Conservation (phyloP, 2,113 vertebrate species). For the Crypturellus undulatus region DNA sequence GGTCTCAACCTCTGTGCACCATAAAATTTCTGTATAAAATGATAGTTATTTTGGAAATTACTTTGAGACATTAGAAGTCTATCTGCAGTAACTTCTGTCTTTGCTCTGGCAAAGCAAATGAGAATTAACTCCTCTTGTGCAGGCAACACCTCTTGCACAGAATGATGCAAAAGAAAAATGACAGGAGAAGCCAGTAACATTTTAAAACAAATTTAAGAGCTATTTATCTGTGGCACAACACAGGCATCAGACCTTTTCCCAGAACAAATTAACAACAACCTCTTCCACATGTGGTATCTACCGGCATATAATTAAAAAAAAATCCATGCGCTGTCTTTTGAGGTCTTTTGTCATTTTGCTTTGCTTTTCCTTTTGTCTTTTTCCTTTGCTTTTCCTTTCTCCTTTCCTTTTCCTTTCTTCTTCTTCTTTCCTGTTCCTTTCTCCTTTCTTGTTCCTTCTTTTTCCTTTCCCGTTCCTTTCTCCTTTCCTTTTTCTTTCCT, state of each 20-base stretch:
- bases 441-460: not conserved
- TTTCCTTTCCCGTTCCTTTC: not conserved
- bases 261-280: not conserved
- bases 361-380: not conserved
- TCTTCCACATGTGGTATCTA: not conserved
- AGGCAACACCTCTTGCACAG: not conserved
- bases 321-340: not conserved
- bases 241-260: not conserved
- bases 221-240: not conserved
- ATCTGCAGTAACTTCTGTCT: not conserved
- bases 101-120: not conserved
- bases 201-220: not conserved
- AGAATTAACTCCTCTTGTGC: not conserved
- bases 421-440: not conserved
- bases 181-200: not conserved
- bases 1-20: not conserved
- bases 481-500: not conserved
- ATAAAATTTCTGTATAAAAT: not conserved
- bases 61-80: not conserved
- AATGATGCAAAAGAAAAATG: not conserved
- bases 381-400: not conserved
- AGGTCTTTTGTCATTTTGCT: not conserved
- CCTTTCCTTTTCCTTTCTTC: not conserved
- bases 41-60: not conserved
- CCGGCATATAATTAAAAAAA: not conserved